Percentiles rank a stretch among this genome's conserved stretches.
Conservation (phyloP, 30 jellyfish, hydroid and myxozoan genomes). For the Aurelia sp. region DNA sequence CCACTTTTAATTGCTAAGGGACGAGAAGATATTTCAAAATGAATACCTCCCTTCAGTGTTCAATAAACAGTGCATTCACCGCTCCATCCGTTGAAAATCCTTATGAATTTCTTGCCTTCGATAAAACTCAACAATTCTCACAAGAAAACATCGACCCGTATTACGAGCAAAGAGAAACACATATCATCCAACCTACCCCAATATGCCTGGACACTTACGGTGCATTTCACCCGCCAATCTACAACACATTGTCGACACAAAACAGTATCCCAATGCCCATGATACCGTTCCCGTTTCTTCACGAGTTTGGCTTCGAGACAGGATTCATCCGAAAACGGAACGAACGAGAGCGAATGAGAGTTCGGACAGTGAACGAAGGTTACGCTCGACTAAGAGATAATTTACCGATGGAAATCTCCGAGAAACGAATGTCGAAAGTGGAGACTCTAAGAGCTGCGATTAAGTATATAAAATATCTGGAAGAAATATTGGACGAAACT, state of each 20-base stretch:
- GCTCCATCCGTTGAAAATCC: constrained; percentile 43
- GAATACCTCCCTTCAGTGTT: constrained; percentile 69
- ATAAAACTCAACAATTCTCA: constrained; percentile 33
- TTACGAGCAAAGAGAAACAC: constrained; percentile 63
- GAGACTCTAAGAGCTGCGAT: constrained; percentile 94
- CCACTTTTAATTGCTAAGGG: too few relatives aligned
- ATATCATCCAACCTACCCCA: constrained; percentile 61
- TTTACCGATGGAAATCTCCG: constrained; percentile 85
- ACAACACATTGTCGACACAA: constrained; percentile 36
- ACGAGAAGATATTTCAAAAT: not conserved
- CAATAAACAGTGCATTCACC: constrained; percentile 66
- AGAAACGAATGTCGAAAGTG: constrained; percentile 89
- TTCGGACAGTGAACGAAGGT: constrained; percentile 96
- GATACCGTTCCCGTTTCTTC: constrained; percentile 73
- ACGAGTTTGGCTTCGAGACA: constrained; percentile 84
- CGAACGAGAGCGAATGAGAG: constrained; percentile 97
- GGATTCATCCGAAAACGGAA: constrained; percentile 94
- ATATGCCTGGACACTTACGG: constrained; percentile 54
- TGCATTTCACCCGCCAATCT: constrained; percentile 49
- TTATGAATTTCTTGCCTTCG: constrained; percentile 47
- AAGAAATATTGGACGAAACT: constrained; percentile 56
- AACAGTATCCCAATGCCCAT: constrained; percentile 42
- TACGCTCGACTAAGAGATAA: constrained; percentile 91
- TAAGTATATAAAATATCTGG: constrained; percentile 72
- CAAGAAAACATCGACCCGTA: constrained; percentile 63